Conservation (phyloP, 2,888 invertebrate species). For the Lycia hirtaria region DNA sequence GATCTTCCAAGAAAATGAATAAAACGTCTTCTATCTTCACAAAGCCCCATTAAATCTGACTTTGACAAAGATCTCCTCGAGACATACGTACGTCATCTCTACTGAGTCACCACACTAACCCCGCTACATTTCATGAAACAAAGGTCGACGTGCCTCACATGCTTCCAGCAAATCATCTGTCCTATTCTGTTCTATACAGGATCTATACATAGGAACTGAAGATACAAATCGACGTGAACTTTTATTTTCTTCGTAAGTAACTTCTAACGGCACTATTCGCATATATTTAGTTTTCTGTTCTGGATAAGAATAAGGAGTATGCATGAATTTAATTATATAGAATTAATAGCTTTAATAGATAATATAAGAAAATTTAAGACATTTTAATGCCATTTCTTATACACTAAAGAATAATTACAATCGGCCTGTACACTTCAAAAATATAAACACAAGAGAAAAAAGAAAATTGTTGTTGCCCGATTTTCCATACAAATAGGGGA, state of each 20-base stretch:
- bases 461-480: no score
- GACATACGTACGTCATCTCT: conserved; percentile 7
- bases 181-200: conserved; percentile 17
- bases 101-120: conserved; percentile 6
- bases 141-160: conserved; percentile 22
- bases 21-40: background rate
- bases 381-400: no score
- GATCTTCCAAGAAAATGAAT: background rate
- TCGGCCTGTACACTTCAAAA: no score
- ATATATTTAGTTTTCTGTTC: background rate
- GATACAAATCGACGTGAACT: background rate
- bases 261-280: background rate
- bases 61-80: conserved; percentile 23
- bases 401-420: no score
- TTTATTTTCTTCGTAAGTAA: background rate
- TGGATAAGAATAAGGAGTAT: no score
- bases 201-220: conserved; percentile 10
- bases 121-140: conserved; percentile 20
- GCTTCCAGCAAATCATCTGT: conserved; percentile 16
- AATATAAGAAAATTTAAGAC: no score
- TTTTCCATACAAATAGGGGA: no score
- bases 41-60: conserved; percentile 14
- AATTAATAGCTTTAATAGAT: no score
- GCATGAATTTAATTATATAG: no score
- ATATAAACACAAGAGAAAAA: no score